Base-by-base conservation (phyloP, 1,140 invertebrate species). In the Drosophila sucinea region DNA sequence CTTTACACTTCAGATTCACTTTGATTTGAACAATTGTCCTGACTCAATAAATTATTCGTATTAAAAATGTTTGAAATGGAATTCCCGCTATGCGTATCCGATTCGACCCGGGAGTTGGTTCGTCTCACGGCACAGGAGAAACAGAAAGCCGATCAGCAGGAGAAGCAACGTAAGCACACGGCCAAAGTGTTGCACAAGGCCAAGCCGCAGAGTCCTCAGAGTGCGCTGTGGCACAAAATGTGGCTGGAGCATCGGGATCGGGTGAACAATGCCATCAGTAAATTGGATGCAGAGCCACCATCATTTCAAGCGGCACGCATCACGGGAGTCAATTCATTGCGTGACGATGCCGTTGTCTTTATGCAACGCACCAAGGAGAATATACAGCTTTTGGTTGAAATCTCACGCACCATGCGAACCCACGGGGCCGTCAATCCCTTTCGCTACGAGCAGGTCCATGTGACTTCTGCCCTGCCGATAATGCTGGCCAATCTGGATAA, bases 191-290 rank as follows among this genome's bases (percentile, higher is more conserved):
- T 23, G 1, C 40, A 6, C 0, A 70, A 70, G 23, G 3, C 4
- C 0, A 1, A 1, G 0, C 29, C 17, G 8, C n/a, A 11, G 5
- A 25, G 10, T 0, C 1, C 2, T 0, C 1, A 8, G 0, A 47
- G 23, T 33, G 6, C 2, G 7, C 33, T 65, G 4, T 41, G 56
- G 0, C 6, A 58, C 3, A 61, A 60, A 11, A 73, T 74, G 68
- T 91, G 82, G 68, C 25, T n/a, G 1, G 76, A 80, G 62, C 89
- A 91, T 73, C 72, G 89, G 0, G 38, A 65, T 7, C 89, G 89
- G 0, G 25, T 90, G 3, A 55, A 62, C 29, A 32, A 62, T 0
- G 65, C 70, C 1, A 35, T 57, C 1, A 80, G 64, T 23, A 47
- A 56, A 11, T 8, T 91, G 17, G 71, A 91, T 8, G 64, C 67